phyloP scores from a whole-genome alignment of 2,113 vertebrate species.

The Melanostigma gelatinosum region DNA sequence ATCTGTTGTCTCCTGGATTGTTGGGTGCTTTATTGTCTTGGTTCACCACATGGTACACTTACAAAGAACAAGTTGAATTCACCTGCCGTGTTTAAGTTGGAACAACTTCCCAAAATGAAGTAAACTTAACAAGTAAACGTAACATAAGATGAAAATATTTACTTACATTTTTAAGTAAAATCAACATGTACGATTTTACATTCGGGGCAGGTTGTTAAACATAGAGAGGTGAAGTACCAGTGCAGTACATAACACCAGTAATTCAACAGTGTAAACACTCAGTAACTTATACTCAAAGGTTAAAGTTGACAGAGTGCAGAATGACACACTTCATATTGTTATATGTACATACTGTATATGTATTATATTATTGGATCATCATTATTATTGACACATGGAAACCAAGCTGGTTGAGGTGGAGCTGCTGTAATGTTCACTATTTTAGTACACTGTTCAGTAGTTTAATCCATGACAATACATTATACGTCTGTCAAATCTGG shows the following conservation, averaged over 20 bases:
- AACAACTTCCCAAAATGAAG: not conserved
- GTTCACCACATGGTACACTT: not conserved
- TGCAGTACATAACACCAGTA: too few species aligned
- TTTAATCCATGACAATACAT: not conserved
- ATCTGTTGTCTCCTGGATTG: not conserved
- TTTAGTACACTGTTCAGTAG: not conserved
- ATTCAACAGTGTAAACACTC: too few species aligned
- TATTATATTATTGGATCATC: not conserved
- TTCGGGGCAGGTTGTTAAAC: too few species aligned
- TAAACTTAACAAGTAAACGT: not conserved
- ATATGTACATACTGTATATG: too few species aligned
- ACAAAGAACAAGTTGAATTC: not conserved
- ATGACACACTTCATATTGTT: too few species aligned
- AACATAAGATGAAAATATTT: not conserved
- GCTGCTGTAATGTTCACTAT: not conserved
- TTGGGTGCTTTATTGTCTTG: not conserved
- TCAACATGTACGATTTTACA: too few species aligned
- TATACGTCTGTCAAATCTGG: not conserved
- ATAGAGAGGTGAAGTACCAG: too few species aligned
- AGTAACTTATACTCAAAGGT: too few species aligned
- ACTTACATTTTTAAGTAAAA: too few species aligned
- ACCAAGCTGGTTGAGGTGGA: not conserved
- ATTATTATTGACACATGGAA: not conserved
- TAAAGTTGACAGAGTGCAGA: too few species aligned
- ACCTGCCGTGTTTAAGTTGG: not conserved